Base-by-base conservation (phyloP, 1,140 invertebrate genomes). In the Coptotermes formosanus region DNA sequence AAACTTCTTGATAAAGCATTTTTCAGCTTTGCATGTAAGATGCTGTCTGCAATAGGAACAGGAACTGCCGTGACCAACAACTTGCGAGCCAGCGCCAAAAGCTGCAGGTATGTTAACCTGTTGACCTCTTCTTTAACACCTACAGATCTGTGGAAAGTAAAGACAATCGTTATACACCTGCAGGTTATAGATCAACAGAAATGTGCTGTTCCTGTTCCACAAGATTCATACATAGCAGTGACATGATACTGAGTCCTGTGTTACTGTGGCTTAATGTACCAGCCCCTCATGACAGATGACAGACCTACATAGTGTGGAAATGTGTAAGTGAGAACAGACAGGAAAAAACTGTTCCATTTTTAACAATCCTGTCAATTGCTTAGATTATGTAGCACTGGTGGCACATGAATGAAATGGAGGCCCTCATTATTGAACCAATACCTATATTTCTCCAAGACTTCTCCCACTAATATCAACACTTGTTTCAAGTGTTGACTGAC, bases 21-120 rank as follows among this genome's bases (percentile, higher is more conserved):
- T 88, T 90, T 91, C 85, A 91, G 88, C 88, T 88, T 90, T 81
- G 88, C 88, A 3, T 89, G 89, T 69, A 91, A 88, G 64, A 90
- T 88, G 44, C 88, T 52, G 86, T 88, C 86, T 32, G 84, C 84
- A 87, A 88, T 86, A 84, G 88, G 86, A 59, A 88, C 44, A 82
- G 89, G 89, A 81, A 91, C 88, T 32, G 91, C 84, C 11, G n/a
- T 21, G 23, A 87, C 32, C 9, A 83, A 48, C 45, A 86, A 59
- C 43, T 45, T 83, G 21, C 82, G 82, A n/a, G 85, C 85, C 3
- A 86, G 52, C 14, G 85, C 82, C 52, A 87, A 82, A 6, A 86
- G 14, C 30, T 86, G 85, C 21, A 87, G 55, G 69, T 87, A 87
- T 64, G 83, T 84, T 52, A 84, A 55, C 23, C 48, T 21, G 23